Conservation (phyloP, 2,888 invertebrate species). For the Spialia ferax region DNA sequence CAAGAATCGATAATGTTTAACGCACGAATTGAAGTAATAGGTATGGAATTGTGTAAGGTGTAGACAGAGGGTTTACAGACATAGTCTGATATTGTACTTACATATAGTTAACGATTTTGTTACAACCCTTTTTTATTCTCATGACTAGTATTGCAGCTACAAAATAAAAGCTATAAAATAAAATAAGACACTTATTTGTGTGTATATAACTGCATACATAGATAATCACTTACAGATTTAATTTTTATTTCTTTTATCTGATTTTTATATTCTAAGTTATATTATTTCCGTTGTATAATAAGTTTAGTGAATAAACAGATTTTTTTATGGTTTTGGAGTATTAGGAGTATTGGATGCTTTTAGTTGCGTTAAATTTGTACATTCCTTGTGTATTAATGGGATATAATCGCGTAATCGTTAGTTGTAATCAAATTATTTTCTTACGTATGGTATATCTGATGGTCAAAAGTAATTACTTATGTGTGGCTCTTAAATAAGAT, state of each 20-base stretch:
- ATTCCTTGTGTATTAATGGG: constrained; percentile 60
- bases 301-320: background rate
- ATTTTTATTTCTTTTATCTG: background rate
- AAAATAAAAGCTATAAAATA: too few species aligned
- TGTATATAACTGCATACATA: constrained; percentile 7
- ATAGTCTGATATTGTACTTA: constrained; percentile 38
- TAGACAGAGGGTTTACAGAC: background rate
- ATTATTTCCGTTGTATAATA: background rate
- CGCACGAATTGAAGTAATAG: constrained; percentile 9
- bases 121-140: constrained; percentile 10
- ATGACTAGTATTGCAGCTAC: background rate
- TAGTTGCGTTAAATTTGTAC: constrained; percentile 68
- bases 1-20: constrained; percentile 1
- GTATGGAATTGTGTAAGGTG: constrained; percentile 20
- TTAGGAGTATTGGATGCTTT: constrained; percentile 27
- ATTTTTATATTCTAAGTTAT: background rate
- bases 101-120: constrained; percentile 16
- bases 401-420: constrained; percentile 30
- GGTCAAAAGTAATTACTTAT: constrained; percentile 16
- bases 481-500: background rate
- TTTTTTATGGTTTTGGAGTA: background rate
- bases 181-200: too few species aligned
- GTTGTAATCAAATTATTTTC: constrained; percentile 30
- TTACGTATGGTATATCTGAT: too few species aligned
- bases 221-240: background rate